Evolutionary conservation across 2,113 vertebrate species (phyloP), one percentile per base, ranked within the genome.

Genomic region (Ophiodon elongatus): DNA sequence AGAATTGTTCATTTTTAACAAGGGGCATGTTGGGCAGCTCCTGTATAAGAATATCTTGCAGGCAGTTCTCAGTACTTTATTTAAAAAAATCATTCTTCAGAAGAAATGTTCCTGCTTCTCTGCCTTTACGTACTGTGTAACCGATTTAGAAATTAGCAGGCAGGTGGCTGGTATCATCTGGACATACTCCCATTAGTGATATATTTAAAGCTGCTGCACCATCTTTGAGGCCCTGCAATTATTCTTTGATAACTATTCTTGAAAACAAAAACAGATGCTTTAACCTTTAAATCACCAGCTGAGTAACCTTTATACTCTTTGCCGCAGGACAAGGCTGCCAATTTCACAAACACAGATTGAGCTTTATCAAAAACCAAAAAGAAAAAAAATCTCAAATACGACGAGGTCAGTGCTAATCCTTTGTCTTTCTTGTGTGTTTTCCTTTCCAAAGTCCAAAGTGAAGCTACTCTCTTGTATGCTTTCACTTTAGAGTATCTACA

Each of bases 1-100:
- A 74, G 72, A 82, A 68, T 79, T 89, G 82, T 85, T 89, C 81
- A 79, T 82, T 90, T 89, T 92, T 89, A 92, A 92, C 72, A 77
- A 84, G 87, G 73, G 52, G 39, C 45, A 86, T 80, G 75, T 91
- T 68, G 75, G 52, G 72, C 68, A 86, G 65, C n/a, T 66, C 71
- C 72, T 47, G 50, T 14, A 73, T 64, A 25, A 80, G 71, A 73
- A 50, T 31, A 10, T 19, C 25, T 88, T 14, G 6, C 29, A 4
- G 75, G 85, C 80, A 69, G 21, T 71, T 14, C 23, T 72, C 62
- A 54, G 50, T 68, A 57, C 70, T 70, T 65, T 6, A 57, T 23
- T 64, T 73, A 80, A 74, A 82, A 77, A 84, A 71, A 73, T 80
- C 6, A 45, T 80, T 74, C 69, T 84, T 78, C 81, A 13, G 47